Conservation (phyloP, 2,797 vertebrate species). For the Neosilurus hyrtlii region DNA sequence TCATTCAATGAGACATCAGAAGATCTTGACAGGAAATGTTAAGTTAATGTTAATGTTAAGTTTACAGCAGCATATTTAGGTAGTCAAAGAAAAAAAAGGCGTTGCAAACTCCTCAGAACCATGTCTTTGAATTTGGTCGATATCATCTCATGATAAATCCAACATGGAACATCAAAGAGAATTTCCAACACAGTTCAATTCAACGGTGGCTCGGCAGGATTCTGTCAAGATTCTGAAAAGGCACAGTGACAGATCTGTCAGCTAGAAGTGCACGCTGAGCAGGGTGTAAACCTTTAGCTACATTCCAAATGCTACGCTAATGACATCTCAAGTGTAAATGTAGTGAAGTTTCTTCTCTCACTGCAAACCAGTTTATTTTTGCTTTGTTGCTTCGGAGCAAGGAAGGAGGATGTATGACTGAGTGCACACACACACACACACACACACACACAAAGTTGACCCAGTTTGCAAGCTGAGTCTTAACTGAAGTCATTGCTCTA, state of each 20-base stretch:
- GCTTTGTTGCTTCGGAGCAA: neutral
- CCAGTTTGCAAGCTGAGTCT: slow-evolving; percentile 30
- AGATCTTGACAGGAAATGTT: neutral
- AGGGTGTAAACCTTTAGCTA: slow-evolving; percentile 16
- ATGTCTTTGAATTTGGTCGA: neutral
- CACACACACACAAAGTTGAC: neutral
- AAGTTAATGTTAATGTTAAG: neutral
- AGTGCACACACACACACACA: neutral
- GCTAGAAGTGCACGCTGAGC: neutral
- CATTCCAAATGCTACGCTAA: slow-evolving; percentile 13
- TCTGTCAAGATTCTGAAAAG: neutral
- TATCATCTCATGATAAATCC: slow-evolving; percentile 11
- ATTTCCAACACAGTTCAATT: neutral
- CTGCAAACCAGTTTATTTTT: slow-evolving; percentile 21
- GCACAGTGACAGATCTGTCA: slow-evolving; percentile 4
- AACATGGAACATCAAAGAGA: slow-evolving; percentile 13
- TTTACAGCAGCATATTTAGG: neutral
- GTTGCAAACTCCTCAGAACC: neutral
- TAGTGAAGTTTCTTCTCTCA: slow-evolving; percentile 10
- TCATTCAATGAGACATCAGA: neutral
- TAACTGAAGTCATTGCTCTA: slow-evolving; percentile 21
- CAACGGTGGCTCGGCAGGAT: neutral
- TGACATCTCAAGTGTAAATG: slow-evolving; percentile 11
- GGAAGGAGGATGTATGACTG: neutral
- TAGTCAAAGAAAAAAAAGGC: neutral